Conservation (phyloP, 2,888 invertebrate species). For the Rhynchonema sp. region DNA sequence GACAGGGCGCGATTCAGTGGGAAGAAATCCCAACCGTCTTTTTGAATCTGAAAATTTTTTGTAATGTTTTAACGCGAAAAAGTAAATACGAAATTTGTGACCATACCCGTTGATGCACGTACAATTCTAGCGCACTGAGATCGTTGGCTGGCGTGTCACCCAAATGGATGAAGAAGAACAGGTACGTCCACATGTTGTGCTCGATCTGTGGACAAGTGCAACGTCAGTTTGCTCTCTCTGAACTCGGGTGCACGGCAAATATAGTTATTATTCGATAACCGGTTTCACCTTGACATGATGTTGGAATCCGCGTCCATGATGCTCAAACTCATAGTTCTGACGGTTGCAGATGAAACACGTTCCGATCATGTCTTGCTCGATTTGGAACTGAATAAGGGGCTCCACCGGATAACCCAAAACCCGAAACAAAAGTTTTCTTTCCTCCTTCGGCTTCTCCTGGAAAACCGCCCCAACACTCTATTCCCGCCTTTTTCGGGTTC, state of each 20-base stretch:
- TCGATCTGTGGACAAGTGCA: conserved; percentile 14
- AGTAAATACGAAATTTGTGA: too few relatives aligned
- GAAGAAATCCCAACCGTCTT: conserved; percentile 30
- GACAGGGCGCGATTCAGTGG: conserved; percentile 31
- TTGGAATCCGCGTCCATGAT: conserved; percentile 29
- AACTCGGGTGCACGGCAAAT: too few relatives aligned
- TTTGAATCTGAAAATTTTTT: background rate
- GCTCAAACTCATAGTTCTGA: conserved; percentile 32
- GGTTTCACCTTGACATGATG: conserved; percentile 29
- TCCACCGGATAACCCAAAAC: background rate
- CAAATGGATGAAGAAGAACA: conserved; percentile 33
- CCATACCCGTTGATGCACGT: conserved; percentile 27
- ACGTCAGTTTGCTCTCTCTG: too few relatives aligned
- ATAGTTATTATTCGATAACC: too few relatives aligned
- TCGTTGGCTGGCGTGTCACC: conserved; percentile 31
- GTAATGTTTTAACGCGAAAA: too few relatives aligned
- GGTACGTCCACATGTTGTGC: conserved; percentile 33
- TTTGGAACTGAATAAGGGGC: conserved; percentile 30
- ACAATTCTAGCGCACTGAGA: conserved; percentile 30
- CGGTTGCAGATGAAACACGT: conserved; percentile 31
- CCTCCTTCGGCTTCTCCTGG: too few relatives aligned
- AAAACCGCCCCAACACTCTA: too few relatives aligned
- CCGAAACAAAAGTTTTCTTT: too few relatives aligned
- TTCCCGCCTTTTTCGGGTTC: too few relatives aligned
- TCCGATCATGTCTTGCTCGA: conserved; percentile 31